Evolutionary conservation across 1,140 invertebrate genomes (phyloP).

Genomic region (fruit fly (Drosophila melanogaster)): Release_6_plus_ISO1_MT NT_033777.3:16524501-16525000

Average conservation of each 20-base stretch:
- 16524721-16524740: slow-evolving; percentile 74
- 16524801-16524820: slow-evolving; percentile 55
- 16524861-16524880: slow-evolving; percentile 20
- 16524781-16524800: slow-evolving; percentile 77
- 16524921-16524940: slow-evolving; percentile 54
- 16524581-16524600: slow-evolving; percentile 34
- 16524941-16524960: slow-evolving; percentile 80
- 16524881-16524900: slow-evolving; percentile 27
- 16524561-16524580: slow-evolving; percentile 1
- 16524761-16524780: slow-evolving; percentile 73
- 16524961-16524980: slow-evolving; percentile 38
- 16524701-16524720: slow-evolving; percentile 49
- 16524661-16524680: slow-evolving; percentile 80
- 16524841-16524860: slow-evolving; percentile 29
- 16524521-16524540: slow-evolving; percentile 54
- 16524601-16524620: slow-evolving; percentile 31
- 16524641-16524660: slow-evolving; percentile 52
- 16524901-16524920: slow-evolving; percentile 30
- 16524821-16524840: slow-evolving; percentile 79
- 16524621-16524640: slow-evolving; percentile 61
- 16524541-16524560: slow-evolving; percentile 29
- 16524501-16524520: slow-evolving; percentile 66
- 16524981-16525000: slow-evolving; percentile 49
- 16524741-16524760: slow-evolving; percentile 54
- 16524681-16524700: slow-evolving; percentile 68